Evolutionary conservation across 2,113 vertebrate genomes (phyloP).

Genomic region (Archilochus colubris): DNA sequence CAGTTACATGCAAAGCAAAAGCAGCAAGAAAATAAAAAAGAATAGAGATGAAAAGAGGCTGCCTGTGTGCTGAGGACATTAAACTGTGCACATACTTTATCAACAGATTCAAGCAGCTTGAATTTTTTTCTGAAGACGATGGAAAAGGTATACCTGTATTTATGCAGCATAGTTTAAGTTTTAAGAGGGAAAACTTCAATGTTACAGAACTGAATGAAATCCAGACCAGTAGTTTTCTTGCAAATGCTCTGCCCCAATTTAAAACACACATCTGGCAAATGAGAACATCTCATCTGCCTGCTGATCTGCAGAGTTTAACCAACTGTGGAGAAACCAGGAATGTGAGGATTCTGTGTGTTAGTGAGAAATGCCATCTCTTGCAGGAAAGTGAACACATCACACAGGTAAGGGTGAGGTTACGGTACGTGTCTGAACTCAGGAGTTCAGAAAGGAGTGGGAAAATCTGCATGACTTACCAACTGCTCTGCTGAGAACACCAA

Average conservation of each 20-base stretch:
- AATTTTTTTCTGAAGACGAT: neutral
- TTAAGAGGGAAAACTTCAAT: neutral
- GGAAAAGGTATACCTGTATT: neutral
- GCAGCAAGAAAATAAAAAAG: neutral
- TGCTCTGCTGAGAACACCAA: conserved; percentile 71
- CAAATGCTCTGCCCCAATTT: neutral
- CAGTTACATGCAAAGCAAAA: conserved; percentile 54
- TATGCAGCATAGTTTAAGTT: neutral
- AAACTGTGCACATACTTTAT: too few relatives aligned
- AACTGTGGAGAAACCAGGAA: conserved; percentile 1
- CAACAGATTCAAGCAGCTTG: too few relatives aligned
- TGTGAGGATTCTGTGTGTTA: conserved; percentile 30
- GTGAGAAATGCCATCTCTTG: conserved; percentile 60
- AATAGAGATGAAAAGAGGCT: neutral
- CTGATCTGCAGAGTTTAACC: neutral
- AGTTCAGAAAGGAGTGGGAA: conserved; percentile 28
- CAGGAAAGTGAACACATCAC: conserved; percentile 56
- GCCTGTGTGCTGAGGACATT: too few relatives aligned
- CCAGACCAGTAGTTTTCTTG: neutral
- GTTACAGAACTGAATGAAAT: conserved; percentile 1
- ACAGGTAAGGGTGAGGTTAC: conserved; percentile 28
- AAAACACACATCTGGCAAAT: neutral
- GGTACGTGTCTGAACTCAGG: neutral
- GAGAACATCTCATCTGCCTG: neutral
- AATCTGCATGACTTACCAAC: conserved; percentile 67